Conservation (phyloP, 1,140 invertebrate genomes). For the Cherax quadricarinatus region DNA sequence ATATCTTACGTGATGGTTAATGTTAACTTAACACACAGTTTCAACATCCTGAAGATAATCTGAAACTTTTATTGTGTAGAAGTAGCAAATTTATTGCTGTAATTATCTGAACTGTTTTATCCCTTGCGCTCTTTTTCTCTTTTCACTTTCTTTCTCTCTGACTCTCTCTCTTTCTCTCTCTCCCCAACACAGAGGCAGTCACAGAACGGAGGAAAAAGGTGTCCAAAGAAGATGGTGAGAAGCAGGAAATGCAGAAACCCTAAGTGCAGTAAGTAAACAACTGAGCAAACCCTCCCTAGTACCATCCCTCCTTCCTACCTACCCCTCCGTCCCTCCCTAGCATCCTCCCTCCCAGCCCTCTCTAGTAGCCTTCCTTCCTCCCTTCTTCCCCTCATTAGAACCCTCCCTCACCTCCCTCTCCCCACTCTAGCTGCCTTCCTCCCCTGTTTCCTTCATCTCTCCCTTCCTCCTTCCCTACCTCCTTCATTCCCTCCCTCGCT, state of each 20-base stretch:
- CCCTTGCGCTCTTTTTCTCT: neutral
- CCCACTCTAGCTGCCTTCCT: too few species aligned
- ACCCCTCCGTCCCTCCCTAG: too few species aligned
- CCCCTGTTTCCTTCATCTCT: too few species aligned
- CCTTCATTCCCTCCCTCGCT: too few species aligned
- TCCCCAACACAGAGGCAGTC: constrained; percentile 78
- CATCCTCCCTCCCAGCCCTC: neutral
- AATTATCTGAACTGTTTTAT: neutral
- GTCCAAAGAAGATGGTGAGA: constrained; percentile 80
- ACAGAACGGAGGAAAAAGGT: constrained; percentile 83
- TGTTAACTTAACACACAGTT: too few species aligned
- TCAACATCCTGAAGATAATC: too few species aligned
- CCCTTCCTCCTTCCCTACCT: too few species aligned
- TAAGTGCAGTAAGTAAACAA: constrained; percentile 44
- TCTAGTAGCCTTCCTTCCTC: neutral
- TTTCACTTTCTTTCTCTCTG: neutral
- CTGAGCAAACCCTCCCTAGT: too few species aligned
- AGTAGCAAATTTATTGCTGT: too few species aligned
- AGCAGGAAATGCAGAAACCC: constrained; percentile 67
- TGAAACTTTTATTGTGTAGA: too few species aligned
- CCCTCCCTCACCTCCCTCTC: neutral
- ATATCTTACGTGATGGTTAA: too few species aligned
- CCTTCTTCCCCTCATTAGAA: neutral
- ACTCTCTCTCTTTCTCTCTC: neutral
- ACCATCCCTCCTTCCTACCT: neutral